Percentiles rank a stretch among this genome's conserved stretches.
phyloP scores from a whole-genome alignment of 2,888 invertebrate species.

The Emmelina monodactyla region DNA sequence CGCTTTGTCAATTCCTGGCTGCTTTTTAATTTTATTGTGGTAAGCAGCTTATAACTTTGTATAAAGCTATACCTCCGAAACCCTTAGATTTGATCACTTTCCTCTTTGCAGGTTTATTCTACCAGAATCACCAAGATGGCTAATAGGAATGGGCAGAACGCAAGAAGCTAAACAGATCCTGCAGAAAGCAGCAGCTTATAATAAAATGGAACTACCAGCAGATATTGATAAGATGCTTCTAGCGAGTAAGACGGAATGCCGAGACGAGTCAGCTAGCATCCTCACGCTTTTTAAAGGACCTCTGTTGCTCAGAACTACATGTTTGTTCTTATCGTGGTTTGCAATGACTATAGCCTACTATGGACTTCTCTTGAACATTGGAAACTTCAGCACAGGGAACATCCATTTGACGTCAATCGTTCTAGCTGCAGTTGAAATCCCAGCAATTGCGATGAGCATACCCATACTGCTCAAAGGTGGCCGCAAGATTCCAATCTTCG shows the following conservation, averaged over 20 bases:
- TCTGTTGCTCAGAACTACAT: constrained; percentile 72
- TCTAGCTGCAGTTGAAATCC: constrained; percentile 79
- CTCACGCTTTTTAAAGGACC: constrained; percentile 72
- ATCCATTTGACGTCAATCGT: constrained; percentile 78
- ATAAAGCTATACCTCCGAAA: neutral
- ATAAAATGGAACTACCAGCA: constrained; percentile 69
- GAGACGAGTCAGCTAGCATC: constrained; percentile 61
- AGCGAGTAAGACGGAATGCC: constrained; percentile 48
- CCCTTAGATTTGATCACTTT: no score
- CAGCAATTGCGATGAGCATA: constrained; percentile 79
- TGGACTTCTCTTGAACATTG: constrained; percentile 75
- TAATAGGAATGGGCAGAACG: constrained; percentile 75
- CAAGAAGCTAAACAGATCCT: constrained; percentile 73
- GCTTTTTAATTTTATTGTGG: constrained; percentile 72
- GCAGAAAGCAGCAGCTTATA: constrained; percentile 71
- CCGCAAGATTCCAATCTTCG: constrained; percentile 74
- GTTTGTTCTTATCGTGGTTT: constrained; percentile 79
- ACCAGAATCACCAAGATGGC: constrained; percentile 84
- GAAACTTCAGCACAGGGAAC: constrained; percentile 78
- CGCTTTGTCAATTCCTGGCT: constrained; percentile 76
- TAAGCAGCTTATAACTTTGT: constrained; percentile 32
- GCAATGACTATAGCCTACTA: constrained; percentile 81
- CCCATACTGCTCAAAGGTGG: constrained; percentile 78
- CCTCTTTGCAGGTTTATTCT: constrained; percentile 70
- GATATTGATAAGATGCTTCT: constrained; percentile 75